Evolutionary conservation across 2,888 invertebrate genomes (phyloP).

Genomic region (Caenorhabditis virilis): DNA sequence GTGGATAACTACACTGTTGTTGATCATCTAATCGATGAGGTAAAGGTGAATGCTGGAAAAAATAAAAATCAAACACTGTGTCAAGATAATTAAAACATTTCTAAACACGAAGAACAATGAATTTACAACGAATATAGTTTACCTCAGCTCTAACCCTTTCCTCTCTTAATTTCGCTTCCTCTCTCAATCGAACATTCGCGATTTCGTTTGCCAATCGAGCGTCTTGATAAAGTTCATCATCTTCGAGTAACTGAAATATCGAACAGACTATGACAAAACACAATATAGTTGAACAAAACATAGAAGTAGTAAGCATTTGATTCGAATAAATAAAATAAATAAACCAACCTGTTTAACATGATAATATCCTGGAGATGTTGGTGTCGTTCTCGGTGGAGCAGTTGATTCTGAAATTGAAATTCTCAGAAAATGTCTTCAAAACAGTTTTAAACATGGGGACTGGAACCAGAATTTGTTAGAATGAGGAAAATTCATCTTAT

Average conservation of each 20-base stretch:
- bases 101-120: too few relatives aligned
- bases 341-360: constrained; percentile 47
- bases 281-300: constrained; percentile 5
- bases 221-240: constrained; percentile 46
- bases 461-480: too few relatives aligned
- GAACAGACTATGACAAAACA: too few relatives aligned
- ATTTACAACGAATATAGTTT: too few relatives aligned
- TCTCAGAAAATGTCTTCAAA: constrained; percentile 9
- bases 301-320: too few relatives aligned
- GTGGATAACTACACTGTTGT: too few relatives aligned
- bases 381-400: constrained; percentile 6
- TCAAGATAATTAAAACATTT: too few relatives aligned
- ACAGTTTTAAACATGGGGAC: too few relatives aligned
- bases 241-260: constrained; percentile 39
- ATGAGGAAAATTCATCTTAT: too few relatives aligned
- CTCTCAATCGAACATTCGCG: constrained; percentile 39
- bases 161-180: constrained; percentile 42
- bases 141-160: constrained; percentile 21
- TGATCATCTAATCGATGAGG: constrained; percentile 25
- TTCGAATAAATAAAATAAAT: constrained; percentile 1
- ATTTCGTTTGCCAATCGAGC: constrained; percentile 48
- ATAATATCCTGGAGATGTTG: constrained; percentile 45
- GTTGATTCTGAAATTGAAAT: constrained; percentile 2
- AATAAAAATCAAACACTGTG: neutral
- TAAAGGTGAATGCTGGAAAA: constrained; percentile 26